phyloP scores from a whole-genome alignment of 2,888 invertebrate genomes.

The Phengaris alcon region DNA sequence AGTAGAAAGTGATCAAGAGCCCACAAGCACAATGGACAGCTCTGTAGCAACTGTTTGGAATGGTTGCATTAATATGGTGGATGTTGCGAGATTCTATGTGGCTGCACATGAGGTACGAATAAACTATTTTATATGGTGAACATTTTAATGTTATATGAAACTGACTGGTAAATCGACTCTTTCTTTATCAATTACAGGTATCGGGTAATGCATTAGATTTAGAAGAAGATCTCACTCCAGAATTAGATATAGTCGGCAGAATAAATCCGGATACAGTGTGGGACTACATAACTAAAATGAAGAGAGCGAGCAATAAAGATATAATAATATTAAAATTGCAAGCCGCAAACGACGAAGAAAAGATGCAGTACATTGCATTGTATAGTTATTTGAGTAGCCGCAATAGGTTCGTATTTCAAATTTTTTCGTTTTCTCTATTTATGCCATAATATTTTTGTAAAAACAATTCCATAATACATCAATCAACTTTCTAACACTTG shows the following conservation, averaged over 20 bases:
- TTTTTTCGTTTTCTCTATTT: constrained; percentile 22
- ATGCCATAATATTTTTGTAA: not conserved
- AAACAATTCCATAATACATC: too few relatives aligned
- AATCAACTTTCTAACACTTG: too few relatives aligned
- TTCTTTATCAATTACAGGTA: constrained; percentile 50
- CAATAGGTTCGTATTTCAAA: constrained; percentile 76
- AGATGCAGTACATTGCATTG: constrained; percentile 89
- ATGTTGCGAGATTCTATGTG: constrained; percentile 92
- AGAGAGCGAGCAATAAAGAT: constrained; percentile 91
- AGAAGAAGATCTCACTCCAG: constrained; percentile 85
- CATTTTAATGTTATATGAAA: too few relatives aligned
- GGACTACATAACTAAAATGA: constrained; percentile 96
- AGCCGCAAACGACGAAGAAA: constrained; percentile 90
- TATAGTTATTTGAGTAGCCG: constrained; percentile 94
- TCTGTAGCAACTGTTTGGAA: constrained; percentile 83
- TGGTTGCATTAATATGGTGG: constrained; percentile 93
- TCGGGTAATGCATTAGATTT: constrained; percentile 83
- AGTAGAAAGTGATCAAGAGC: constrained; percentile 87
- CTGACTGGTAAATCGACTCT: too few relatives aligned
- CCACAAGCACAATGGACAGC: constrained; percentile 85
- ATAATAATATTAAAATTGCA: constrained; percentile 90
- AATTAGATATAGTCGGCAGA: constrained; percentile 93
- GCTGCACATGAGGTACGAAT: constrained; percentile 85
- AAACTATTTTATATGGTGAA: not conserved
- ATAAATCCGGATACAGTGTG: constrained; percentile 94